phyloP scores from a whole-genome alignment of 2,113 vertebrate species.

The Myrmecophaga tridactyla region DNA sequence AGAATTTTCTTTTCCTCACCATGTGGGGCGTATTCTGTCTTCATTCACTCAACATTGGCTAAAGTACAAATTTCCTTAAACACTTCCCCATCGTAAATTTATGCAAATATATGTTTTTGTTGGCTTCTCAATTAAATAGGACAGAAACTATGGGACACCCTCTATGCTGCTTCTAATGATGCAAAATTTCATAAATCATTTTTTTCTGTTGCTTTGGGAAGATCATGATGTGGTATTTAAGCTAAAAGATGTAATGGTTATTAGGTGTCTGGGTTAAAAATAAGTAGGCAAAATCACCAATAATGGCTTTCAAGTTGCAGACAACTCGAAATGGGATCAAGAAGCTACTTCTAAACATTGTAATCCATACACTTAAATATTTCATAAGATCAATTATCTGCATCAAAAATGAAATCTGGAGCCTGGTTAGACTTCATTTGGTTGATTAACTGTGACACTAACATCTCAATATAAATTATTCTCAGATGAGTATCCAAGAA shows the following conservation, averaged over 20 bases:
- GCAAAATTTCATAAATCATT: neutral
- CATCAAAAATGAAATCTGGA: slow-evolving; percentile 74
- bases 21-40: neutral
- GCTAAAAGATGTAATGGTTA: neutral
- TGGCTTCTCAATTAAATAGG: slow-evolving; percentile 28
- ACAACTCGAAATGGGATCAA: slow-evolving; percentile 56
- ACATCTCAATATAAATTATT: slow-evolving; percentile 70
- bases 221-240: neutral
- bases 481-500: slow-evolving; percentile 60
- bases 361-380: slow-evolving; percentile 64
- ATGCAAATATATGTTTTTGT: neutral
- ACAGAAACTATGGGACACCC: slow-evolving; percentile 8
- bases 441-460: slow-evolving; percentile 70
- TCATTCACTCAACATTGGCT: neutral
- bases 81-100: neutral
- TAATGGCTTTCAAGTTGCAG: slow-evolving; percentile 16
- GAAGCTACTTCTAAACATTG: slow-evolving; percentile 62
- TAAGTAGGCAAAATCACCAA: neutral
- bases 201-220: neutral
- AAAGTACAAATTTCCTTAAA: slow-evolving; percentile 27
- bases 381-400: slow-evolving; percentile 71
- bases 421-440: slow-evolving; percentile 67
- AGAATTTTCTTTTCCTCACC: slow-evolving; percentile 22
- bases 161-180: slow-evolving; percentile 22
- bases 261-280: slow-evolving; percentile 16